phyloP scores from a whole-genome alignment of 2,888 invertebrate genomes.

The Microchrysa polita region DNA sequence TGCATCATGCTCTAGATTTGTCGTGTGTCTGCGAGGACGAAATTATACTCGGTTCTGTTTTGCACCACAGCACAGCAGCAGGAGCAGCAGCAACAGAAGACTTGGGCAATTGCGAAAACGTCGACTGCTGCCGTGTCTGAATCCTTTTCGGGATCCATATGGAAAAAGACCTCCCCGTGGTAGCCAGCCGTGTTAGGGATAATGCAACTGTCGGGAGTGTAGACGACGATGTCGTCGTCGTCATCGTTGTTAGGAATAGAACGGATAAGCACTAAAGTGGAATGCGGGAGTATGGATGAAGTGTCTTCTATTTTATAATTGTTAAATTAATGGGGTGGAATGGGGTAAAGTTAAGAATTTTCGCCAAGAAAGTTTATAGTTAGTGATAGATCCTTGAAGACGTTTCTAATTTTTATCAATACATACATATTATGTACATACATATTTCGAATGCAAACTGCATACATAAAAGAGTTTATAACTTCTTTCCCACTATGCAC shows the following conservation, averaged over 20 bases:
- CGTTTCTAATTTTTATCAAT: too few relatives aligned
- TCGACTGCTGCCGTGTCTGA: background rate
- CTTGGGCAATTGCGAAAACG: slow-evolving; percentile 13
- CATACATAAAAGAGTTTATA: too few relatives aligned
- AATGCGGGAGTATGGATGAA: slow-evolving; percentile 10
- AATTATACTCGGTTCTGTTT: slow-evolving; percentile 15
- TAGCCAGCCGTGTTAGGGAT: background rate
- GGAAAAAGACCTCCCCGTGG: background rate
- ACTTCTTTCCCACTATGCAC: too few relatives aligned
- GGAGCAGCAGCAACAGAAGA: background rate
- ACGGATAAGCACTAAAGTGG: slow-evolving; percentile 13
- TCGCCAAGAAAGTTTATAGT: too few relatives aligned
- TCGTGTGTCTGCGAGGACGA: slow-evolving; percentile 31
- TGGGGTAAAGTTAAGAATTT: too few relatives aligned
- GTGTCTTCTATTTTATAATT: background rate
- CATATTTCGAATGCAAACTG: too few relatives aligned
- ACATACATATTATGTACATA: too few relatives aligned
- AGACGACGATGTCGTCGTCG: slow-evolving; percentile 11
- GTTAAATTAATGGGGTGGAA: background rate
- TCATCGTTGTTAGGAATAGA: slow-evolving; percentile 12
- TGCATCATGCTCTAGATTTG: slow-evolving; percentile 10
- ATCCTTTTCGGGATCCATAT: background rate
- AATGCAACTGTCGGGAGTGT: slow-evolving; percentile 35
- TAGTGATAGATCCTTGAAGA: too few relatives aligned
- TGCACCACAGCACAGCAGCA: slow-evolving; percentile 8